These are phyloP conservation scores for Perithous albicinctus DNA, from an alignment of 2,888 invertebrate species.

Conservation along the genomic window DNA sequence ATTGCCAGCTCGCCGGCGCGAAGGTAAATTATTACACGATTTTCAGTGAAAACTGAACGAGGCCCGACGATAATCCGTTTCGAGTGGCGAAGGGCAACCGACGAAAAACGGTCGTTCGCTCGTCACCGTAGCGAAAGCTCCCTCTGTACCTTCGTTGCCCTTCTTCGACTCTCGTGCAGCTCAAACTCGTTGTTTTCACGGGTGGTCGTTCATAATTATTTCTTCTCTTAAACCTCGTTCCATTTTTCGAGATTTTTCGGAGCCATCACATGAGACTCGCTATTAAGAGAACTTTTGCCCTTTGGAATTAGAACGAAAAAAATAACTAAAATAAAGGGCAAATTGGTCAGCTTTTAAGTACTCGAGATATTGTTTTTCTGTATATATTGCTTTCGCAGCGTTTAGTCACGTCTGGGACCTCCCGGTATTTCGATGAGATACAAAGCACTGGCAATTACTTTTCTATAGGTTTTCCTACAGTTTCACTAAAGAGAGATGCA, in stretches of 20 bases:
- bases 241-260: slow-evolving; percentile 29
- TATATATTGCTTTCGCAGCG: slow-evolving; percentile 30
- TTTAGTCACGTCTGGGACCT: slow-evolving; percentile 38
- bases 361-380: slow-evolving; percentile 27
- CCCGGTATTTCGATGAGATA: not conserved
- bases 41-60: slow-evolving; percentile 55
- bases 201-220: slow-evolving; percentile 63
- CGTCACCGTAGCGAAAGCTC: slow-evolving; percentile 39
- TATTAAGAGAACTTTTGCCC: slow-evolving; percentile 1
- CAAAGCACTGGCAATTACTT: not conserved
- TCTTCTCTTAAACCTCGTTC: slow-evolving; percentile 39
- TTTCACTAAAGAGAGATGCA: not conserved
- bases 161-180: not conserved
- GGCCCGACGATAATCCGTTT: slow-evolving; percentile 64
- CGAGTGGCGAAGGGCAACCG: slow-evolving; percentile 55
- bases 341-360: slow-evolving; percentile 15
- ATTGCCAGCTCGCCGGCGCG: slow-evolving; percentile 55
- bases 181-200: slow-evolving; percentile 58
- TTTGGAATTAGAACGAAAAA: slow-evolving; percentile 37
- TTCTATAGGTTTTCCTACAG: not conserved
- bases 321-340: not conserved
- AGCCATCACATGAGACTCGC: not conserved
- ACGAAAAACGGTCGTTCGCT: slow-evolving; percentile 28
- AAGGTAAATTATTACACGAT: slow-evolving; percentile 65
- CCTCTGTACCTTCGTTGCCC: slow-evolving; percentile 13